These are phyloP conservation scores for Varroa destructor DNA, from an alignment of 1,140 invertebrate species.

Conservation along the genomic window DNA sequence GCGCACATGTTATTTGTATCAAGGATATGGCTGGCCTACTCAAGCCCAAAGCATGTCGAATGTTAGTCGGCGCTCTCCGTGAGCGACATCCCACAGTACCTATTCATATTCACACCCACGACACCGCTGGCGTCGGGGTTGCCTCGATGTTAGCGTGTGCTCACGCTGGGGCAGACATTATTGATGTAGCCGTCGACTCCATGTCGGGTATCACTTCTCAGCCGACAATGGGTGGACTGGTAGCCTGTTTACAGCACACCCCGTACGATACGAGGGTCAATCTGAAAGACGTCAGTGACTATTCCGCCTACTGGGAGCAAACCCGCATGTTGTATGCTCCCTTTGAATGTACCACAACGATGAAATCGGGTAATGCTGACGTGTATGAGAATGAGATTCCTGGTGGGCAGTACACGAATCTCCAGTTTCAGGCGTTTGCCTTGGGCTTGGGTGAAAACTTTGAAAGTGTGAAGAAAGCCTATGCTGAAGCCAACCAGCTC, in stretches of 20 bases:
- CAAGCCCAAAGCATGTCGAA: conserved; percentile 10
- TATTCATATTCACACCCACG: conserved; percentile 29
- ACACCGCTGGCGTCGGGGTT: conserved; percentile 28
- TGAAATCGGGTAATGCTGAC: conserved; percentile 60
- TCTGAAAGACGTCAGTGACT: conserved; percentile 42
- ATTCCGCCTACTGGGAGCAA: conserved; percentile 48
- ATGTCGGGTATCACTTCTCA: conserved; percentile 29
- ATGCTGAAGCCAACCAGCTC: conserved; percentile 83
- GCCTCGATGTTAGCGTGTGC: conserved; percentile 23
- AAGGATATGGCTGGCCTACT: conserved; percentile 31
- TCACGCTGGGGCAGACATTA: conserved; percentile 21
- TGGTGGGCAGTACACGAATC: conserved; percentile 49
- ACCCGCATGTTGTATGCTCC: conserved; percentile 46
- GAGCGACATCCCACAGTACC: conserved; percentile 28
- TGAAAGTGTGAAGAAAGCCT: conserved; percentile 80
- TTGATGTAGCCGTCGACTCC: conserved; percentile 27
- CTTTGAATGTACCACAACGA: conserved; percentile 73
- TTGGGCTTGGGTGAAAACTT: conserved; percentile 29
- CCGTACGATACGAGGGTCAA: conserved; percentile 43
- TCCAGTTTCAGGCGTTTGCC: conserved; percentile 44
- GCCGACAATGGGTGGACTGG: conserved; percentile 24
- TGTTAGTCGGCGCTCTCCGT: conserved; percentile 27
- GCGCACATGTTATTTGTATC: conserved; percentile 27
- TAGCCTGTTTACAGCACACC: conserved; percentile 44
- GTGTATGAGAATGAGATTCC: conserved; percentile 48